Base-by-base conservation (phyloP, 2,113 vertebrate genomes). In the Diphyllodes magnificus region DNA sequence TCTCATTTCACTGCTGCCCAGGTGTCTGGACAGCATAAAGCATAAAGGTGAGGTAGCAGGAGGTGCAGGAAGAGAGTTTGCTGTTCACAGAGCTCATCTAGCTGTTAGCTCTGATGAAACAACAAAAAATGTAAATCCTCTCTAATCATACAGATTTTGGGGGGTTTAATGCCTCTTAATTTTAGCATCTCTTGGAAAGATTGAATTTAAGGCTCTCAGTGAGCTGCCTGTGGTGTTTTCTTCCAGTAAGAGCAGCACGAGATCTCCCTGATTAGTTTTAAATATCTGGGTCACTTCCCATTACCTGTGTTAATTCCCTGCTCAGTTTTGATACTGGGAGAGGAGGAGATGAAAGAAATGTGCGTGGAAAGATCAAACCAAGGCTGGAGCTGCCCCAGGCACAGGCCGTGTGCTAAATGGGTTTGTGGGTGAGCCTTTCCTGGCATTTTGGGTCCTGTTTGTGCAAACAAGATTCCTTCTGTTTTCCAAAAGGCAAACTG, bases 281-380 rank as follows among this genome's bases (percentile, higher is more conserved):
- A 82, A 10, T 60, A 33, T 64, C 73, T 40, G 68, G 51, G 33
- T 64, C 72, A 10, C n/a, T 86, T 40, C 15, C 78, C 69, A 45
- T n/a, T 35, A 45, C 85, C 76, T 77, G 39, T 33, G 37, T 68
- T 82, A 72, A 9, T 88, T 72, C 68, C 61, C 94, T 91, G 94
- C 50, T 57, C 22, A 22, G n/a, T 72, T 91, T 72, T 65, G 94
- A 75, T 93, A 59, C 0, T 85, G 85, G 44, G 47, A 57, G 54
- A 59, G 40, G 44, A 47, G 1, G 50, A 91, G 61, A 93, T 71
- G 66, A 88, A 69, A 79, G 57, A 37, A 31, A 13, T 18, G 1
- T 28, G 57, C 64, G 30, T 64, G 57, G 39, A 45, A 60, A 28
- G 59, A 83, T 91, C 93, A 82, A 75, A 83, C 50, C 3, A 1